Conservation (phyloP, 2,797 vertebrate species). For the Leontocebus nigricollis region DNA sequence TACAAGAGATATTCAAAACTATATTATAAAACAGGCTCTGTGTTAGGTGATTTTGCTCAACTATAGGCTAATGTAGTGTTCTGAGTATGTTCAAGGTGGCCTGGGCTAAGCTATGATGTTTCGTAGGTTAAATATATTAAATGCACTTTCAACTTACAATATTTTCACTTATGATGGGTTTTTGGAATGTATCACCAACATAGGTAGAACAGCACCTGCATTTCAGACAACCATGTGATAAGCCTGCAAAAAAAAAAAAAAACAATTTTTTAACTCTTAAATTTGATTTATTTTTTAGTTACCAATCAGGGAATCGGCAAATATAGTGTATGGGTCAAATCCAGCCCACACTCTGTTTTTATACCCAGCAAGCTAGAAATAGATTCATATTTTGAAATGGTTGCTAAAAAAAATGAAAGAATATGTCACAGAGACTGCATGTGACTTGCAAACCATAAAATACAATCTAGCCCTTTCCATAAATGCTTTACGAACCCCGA, state of each 20-base stretch:
- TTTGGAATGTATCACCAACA: neutral
- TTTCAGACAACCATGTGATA: neutral
- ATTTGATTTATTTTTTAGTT: neutral
- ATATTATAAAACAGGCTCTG: neutral
- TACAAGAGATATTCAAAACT: neutral
- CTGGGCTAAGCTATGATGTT: neutral
- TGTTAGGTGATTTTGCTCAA: neutral
- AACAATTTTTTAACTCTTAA: neutral
- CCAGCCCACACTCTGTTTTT: neutral
- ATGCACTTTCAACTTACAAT: neutral
- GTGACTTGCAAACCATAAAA: neutral
- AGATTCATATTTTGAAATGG: conserved; percentile 12
- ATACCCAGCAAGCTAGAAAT: neutral
- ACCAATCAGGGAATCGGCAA: neutral
- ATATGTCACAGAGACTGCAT: neutral
- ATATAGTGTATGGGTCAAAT: neutral
- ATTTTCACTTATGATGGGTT: neutral
- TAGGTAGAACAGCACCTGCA: neutral
- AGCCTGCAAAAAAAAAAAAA: neutral
- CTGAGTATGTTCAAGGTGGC: neutral
- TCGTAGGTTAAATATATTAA: neutral
- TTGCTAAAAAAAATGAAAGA: neutral
- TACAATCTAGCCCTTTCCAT: neutral
- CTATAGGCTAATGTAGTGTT: neutral
- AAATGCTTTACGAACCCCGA: neutral